Evolutionary conservation across 2,888 invertebrate genomes (phyloP).

Genomic region (Epiperipatus broadwayi): DNA sequence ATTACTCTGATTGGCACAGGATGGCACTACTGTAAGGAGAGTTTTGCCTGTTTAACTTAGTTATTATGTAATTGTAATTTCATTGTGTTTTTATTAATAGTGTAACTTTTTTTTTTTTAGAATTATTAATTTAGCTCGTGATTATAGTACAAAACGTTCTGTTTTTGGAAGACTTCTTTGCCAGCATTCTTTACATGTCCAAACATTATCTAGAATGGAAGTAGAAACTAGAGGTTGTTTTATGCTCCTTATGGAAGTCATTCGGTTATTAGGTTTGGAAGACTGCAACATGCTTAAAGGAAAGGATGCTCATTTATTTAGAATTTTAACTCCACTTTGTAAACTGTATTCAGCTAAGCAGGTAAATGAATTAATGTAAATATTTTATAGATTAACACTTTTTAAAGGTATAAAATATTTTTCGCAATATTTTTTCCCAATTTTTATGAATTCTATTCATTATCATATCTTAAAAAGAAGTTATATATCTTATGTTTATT

Average conservation of each 20-base stretch:
- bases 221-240: slow-evolving; percentile 32
- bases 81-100: too few species aligned
- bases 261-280: slow-evolving; percentile 31
- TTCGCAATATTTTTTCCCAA: slow-evolving; percentile 11
- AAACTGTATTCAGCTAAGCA: slow-evolving; percentile 38
- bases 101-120: slow-evolving; percentile 23
- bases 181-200: slow-evolving; percentile 34
- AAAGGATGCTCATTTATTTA: slow-evolving; percentile 29
- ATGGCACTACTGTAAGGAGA: too few species aligned
- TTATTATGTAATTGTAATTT: too few species aligned
- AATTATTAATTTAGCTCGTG: slow-evolving; percentile 32
- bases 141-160: slow-evolving; percentile 31
- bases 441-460: neutral
- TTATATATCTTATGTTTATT: too few species aligned
- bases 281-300: slow-evolving; percentile 27
- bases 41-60: too few species aligned
- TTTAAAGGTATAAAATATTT: neutral
- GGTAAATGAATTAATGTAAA: slow-evolving; percentile 19
- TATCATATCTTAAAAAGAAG: neutral
- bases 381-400: neutral
- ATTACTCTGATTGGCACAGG: too few species aligned
- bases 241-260: slow-evolving; percentile 31
- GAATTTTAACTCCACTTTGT: slow-evolving; percentile 34
- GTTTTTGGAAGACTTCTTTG: slow-evolving; percentile 33
- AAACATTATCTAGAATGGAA: slow-evolving; percentile 34